Evolutionary conservation across 2,888 invertebrate species (phyloP), one percentile per base, ranked within the genome.

Genomic region (Chromoteleia sp.): DNA sequence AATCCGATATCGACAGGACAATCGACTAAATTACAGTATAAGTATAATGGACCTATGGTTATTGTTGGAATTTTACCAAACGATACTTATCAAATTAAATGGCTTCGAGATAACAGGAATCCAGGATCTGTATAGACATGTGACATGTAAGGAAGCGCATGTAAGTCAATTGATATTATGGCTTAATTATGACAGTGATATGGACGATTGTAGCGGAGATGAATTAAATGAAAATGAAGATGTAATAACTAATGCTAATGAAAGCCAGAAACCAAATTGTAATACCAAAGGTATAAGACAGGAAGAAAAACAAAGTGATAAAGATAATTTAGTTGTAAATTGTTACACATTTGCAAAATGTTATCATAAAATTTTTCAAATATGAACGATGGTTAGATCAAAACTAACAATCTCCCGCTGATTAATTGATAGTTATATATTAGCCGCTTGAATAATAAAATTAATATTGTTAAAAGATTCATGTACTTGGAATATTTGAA

Each of bases 1-100:
- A 54, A 54, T 54, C 54, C 54, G 6, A 10, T 54, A 0, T 12
- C 25, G 3, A 50, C 50, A 4, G 50, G 50, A 50, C 21, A 21
- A n/a, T 50, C 50, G n/a, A 50, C 54, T 15, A 54, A 54, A 15
- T 33, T 54, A 29, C 54, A 54, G 14, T 33, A 12, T 30, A 54
- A 30, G 15, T 54, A 30, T 33, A 33, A 15, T 5, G 54, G 54
- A 15, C 54, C 54, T 30, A 29, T 54, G 33, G 54, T 54, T 12
- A 50, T 50, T 15, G 29, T 50, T 14, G 29, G 29, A 12, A 29
- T 25, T 14, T 52, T 52, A 17, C 29, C 52, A n/a, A 29, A 10
- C 14, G 52, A 30, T 52, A 30, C 30, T 4, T 52, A 52, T 30
- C 12, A 30, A 12, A 52, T 52, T 14, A 48, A n/a, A 19, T 48